Evolutionary conservation across 2,888 invertebrate genomes (phyloP).

Genomic region (Caenorhabditis wallacei): DNA sequence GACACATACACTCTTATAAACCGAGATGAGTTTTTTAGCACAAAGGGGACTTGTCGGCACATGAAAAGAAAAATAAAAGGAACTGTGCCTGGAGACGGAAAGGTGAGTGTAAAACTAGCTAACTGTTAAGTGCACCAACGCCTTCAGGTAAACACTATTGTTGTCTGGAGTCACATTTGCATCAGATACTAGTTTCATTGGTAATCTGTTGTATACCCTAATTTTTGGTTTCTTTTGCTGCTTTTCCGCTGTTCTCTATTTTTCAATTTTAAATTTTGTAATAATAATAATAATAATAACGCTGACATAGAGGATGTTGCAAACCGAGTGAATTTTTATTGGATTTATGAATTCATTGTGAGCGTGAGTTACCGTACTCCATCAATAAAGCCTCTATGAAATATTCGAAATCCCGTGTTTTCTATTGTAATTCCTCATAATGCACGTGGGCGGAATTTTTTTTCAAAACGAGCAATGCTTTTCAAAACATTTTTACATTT

Average conservation of each 20-base stretch:
- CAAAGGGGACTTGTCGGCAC: conserved; percentile 51
- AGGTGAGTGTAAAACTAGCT: conserved; percentile 41
- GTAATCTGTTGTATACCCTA: neutral
- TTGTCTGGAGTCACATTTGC: neutral
- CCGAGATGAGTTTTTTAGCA: conserved; percentile 50
- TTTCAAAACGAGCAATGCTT: neutral
- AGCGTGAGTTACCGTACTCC: too few relatives aligned
- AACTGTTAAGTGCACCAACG: neutral
- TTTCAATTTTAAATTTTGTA: neutral
- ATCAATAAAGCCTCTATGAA: too few relatives aligned
- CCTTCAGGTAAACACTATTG: conserved; percentile 9
- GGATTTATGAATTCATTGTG: too few relatives aligned
- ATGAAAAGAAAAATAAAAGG: conserved; percentile 33
- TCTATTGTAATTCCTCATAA: too few relatives aligned
- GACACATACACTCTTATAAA: conserved; percentile 51
- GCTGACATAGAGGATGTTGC: too few relatives aligned
- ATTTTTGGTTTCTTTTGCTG: neutral
- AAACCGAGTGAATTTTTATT: too few relatives aligned
- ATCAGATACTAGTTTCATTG: conserved; percentile 1
- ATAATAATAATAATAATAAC: too few relatives aligned
- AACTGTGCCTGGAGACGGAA: conserved; percentile 5
- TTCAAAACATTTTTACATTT: neutral
- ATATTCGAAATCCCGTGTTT: too few relatives aligned
- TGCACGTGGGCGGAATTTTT: neutral
- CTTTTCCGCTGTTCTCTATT: too few relatives aligned